phyloP scores from a whole-genome alignment of 53 echinoderm and acorn worm genomes.

The Arbacia lixula region DNA sequence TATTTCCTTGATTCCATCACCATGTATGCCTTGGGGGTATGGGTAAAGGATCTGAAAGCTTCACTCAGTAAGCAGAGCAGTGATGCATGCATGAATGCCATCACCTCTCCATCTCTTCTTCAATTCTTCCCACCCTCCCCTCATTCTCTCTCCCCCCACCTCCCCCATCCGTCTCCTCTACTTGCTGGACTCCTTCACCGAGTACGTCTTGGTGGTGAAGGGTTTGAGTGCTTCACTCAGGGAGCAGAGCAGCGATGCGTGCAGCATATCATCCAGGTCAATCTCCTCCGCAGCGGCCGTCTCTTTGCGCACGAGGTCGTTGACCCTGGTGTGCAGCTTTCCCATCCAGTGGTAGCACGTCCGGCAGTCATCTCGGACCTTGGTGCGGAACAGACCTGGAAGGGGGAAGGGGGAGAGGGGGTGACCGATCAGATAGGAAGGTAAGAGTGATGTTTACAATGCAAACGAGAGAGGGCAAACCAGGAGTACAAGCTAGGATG shows the following conservation, averaged over 20 bases:
- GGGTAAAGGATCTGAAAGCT: slow-evolving; percentile 82
- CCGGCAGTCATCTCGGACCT: slow-evolving; percentile 89
- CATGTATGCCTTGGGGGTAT: slow-evolving; percentile 39
- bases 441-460: no score
- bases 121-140: no score
- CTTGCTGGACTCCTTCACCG: slow-evolving; percentile 25
- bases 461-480: no score
- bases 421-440: no score
- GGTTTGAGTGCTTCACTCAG: slow-evolving; percentile 79
- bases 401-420: neutral
- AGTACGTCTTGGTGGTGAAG: slow-evolving; percentile 65
- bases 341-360: slow-evolving; percentile 91
- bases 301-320: slow-evolving; percentile 77
- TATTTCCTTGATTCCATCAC: slow-evolving; percentile 22
- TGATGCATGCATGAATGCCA: no score
- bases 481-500: no score
- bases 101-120: no score
- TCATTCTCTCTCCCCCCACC: no score
- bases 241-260: slow-evolving; percentile 84
- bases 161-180: neutral
- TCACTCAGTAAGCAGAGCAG: slow-evolving; percentile 78
- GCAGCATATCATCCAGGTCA: slow-evolving; percentile 88
- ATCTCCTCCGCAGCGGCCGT: slow-evolving; percentile 59
- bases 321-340: slow-evolving; percentile 86
- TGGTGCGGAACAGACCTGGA: slow-evolving; percentile 86